Evolutionary conservation across 2,113 vertebrate species (phyloP).

Genomic region (Nycticorax nycticorax): DNA sequence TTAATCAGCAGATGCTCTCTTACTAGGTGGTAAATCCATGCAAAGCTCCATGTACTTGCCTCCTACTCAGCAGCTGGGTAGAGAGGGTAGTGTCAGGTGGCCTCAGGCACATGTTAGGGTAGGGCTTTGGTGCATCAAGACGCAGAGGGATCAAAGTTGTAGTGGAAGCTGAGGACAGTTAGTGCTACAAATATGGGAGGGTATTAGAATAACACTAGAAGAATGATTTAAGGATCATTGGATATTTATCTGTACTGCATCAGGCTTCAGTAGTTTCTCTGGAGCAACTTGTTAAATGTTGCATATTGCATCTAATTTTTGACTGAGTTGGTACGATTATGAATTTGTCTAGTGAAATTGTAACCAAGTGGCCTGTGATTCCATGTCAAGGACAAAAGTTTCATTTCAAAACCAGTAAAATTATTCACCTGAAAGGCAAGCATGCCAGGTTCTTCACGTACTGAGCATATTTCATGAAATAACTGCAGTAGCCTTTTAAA

Average conservation of each 20-base stretch:
- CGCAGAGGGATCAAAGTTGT: neutral
- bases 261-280: neutral
- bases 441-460: neutral
- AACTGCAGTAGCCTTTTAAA: neutral
- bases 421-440: neutral
- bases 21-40: neutral
- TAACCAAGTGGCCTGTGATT: neutral
- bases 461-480: neutral
- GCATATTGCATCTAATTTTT: neutral
- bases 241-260: neutral
- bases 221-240: neutral
- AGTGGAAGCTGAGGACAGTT: neutral
- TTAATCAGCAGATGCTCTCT: neutral
- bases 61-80: neutral
- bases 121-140: neutral
- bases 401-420: neutral
- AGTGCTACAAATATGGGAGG: neutral
- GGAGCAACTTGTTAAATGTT: neutral
- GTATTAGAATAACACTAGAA: neutral
- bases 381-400: neutral
- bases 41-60: neutral
- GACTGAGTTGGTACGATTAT: neutral
- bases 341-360: neutral
- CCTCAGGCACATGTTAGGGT: neutral
- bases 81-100: neutral